Evolutionary conservation across 2,113 vertebrate species (phyloP).

Genomic region (Lagopus leucura): DNA sequence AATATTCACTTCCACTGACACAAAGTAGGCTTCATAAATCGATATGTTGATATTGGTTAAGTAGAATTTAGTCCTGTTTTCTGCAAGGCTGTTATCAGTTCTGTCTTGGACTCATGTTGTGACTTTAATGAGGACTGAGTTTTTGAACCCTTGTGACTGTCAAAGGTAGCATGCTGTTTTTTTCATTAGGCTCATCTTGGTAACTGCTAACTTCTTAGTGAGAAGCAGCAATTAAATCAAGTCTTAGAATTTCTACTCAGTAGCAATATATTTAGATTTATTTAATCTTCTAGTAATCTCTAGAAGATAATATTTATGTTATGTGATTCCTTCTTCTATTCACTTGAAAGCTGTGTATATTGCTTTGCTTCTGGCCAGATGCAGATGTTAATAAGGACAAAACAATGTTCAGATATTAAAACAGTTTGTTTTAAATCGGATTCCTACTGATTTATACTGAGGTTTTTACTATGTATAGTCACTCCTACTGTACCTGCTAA

Average conservation of each 20-base stretch:
- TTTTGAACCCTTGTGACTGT: neutral
- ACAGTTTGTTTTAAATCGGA: neutral
- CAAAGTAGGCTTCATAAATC: neutral
- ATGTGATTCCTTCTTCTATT: neutral
- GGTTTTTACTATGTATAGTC: neutral
- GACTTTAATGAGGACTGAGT: neutral
- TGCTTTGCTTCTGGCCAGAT: neutral
- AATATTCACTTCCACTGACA: neutral
- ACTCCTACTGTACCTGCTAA: neutral
- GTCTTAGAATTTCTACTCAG: neutral
- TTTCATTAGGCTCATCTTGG: neutral
- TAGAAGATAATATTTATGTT: neutral
- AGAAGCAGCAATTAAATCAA: neutral
- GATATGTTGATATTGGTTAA: neutral
- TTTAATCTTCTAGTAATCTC: neutral
- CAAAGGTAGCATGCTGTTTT: neutral
- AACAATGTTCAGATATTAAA: neutral
- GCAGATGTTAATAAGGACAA: neutral
- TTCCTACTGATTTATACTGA: neutral
- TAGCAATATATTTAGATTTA: neutral
- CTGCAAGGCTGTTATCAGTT: fast-evolving
- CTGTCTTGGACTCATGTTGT: neutral
- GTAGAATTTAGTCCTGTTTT: neutral
- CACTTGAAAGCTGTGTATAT: neutral
- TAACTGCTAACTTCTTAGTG: neutral